Conservation (phyloP, 2,113 vertebrate genomes). For the Lophochroa leadbeateri region DNA sequence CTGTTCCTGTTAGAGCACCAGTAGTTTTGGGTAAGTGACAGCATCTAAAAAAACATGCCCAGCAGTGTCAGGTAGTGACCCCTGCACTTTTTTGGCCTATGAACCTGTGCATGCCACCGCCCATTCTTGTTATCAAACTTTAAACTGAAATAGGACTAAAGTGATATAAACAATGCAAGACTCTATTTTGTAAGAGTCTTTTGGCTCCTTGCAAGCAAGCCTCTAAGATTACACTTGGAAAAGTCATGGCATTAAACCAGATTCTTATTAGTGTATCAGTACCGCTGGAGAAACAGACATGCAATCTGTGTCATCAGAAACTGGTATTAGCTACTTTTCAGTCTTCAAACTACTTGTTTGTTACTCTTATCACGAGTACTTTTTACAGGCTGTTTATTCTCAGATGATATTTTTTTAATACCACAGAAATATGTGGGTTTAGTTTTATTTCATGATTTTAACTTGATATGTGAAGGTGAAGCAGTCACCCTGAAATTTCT, state of each 20-base stretch:
- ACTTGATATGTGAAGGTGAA: background rate
- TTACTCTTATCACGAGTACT: background rate
- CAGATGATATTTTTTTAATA: background rate
- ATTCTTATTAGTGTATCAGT: background rate
- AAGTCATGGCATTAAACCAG: background rate
- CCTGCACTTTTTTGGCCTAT: background rate
- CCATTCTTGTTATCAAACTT: background rate
- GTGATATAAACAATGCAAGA: background rate
- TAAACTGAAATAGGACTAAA: constrained; percentile 15
- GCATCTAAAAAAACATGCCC: background rate
- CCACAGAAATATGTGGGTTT: background rate
- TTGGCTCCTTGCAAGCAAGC: background rate
- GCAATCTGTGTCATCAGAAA: background rate
- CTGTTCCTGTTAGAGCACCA: background rate
- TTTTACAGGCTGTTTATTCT: background rate
- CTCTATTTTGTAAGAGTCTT: background rate
- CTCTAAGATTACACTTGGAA: background rate
- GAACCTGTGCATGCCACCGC: background rate
- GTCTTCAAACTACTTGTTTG: background rate
- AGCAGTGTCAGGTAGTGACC: background rate
- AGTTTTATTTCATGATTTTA: background rate
- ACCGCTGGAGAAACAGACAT: background rate
- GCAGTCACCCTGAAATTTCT: background rate
- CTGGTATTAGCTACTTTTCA: background rate
- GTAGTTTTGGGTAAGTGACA: background rate